Base-by-base conservation (phyloP, 2,797 vertebrate species). In the Chloroceryle amazona region DNA sequence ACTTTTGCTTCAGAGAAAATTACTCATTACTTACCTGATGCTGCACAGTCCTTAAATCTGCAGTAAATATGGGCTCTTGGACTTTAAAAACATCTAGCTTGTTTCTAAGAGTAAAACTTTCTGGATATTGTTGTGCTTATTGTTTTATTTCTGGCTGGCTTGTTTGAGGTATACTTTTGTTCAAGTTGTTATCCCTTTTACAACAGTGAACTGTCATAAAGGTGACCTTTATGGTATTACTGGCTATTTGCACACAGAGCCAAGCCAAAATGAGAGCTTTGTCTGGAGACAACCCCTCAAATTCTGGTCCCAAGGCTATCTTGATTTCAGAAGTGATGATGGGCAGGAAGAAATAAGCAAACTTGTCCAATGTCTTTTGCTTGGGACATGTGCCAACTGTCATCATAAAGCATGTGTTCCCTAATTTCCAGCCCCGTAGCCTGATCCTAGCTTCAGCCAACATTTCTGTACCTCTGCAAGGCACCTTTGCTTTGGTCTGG, bases 401-500 rank as follows among this genome's bases (percentile, higher is more conserved):
- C 37, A 46, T 76, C 84, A 37, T 42, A 86, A 93, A 80, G 63
- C 58, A 13, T 28, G 6, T 52, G 67, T 61, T 96, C 76, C 47
- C 29, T 71, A 22, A 86, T 92, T 95, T 93, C 74, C 57, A 92
- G 31, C 25, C 51, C 47, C 66, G 6, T n/a, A 73, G 41, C 35
- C 47, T 47, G 42, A 55, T 75, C 21, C 37, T 42, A 81, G 41
- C 81, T 82, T 74, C 70, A 75, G 73, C 75, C 92, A 82, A 31
- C 33, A 76, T 82, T 89, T 80, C 78, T 60, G 28, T 90, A 76
- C 83, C 70, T 92, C 63, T 6, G 73, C 46, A 81, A 93, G 37
- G 84, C 86, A 92, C 92, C 86, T 96, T 94, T 91, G 11, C 66
- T 92, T 94, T 47, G 19, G 23, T 74, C 61, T 94, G 95, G 93